Base-by-base conservation (phyloP, 2,797 vertebrate species). In the Buceros bicornis region DNA sequence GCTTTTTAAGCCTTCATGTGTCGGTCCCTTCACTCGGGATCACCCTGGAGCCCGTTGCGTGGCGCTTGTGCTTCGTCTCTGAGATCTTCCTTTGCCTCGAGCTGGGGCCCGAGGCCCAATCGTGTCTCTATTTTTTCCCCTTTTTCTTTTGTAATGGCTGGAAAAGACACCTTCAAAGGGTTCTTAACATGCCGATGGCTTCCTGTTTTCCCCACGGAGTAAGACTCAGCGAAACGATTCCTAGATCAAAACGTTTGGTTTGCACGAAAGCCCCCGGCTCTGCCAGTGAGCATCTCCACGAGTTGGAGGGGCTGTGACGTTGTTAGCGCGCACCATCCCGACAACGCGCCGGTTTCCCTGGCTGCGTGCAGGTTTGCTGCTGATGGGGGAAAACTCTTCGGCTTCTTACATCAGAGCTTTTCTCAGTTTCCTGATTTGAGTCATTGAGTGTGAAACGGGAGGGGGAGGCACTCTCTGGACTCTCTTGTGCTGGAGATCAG, bases 161-260 rank as follows among this genome's bases (percentile, higher is more conserved):
- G 64, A 35, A 70, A 93, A 82, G 48, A 37, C 21, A 18, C 71
- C 84, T 94, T 94, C 90, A 96, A 94, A 96, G 67, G 37, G 16
- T 76, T 69, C 81, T 89, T 51, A 43, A 47, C 17, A 1, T 33
- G 64, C 82, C 18, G n/a, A 42, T 82, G 10, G 57, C 47, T 78
- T 48, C 81, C 66, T 1, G 0, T 70, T 84, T 57, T 84, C 89
- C 92, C 92, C 61, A 19, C 0, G 6, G 93, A 82, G 48, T 20
- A 6, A 3, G 58, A 33, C 67, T 82, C 58, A 33, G 81, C 50
- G 25, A 67, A 95, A 93, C 93, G 84, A 84, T 93, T 20, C 67
- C 1, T 0, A 80, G 93, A 95, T 89, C 86, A 94, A 95, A 96
- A 87, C 6, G 1, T 26, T 66, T 28, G 70, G 31, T 89, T 54